These are phyloP conservation scores for Bradypus variegatus DNA, from an alignment of 2,797 vertebrate species.

Conservation along the genomic window DNA sequence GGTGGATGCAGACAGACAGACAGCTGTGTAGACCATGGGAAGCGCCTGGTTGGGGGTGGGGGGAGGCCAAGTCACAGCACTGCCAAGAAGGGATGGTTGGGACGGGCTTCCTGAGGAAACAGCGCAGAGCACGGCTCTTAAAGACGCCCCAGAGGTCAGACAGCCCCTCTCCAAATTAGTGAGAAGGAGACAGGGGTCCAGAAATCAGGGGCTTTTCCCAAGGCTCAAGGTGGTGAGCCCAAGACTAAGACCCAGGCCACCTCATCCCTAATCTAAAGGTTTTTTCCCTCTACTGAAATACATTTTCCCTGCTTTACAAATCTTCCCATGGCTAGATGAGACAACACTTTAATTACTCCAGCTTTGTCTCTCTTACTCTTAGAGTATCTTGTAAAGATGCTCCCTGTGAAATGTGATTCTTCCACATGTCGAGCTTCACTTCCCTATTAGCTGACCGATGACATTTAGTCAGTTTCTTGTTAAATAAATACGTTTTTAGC, in stretches of 20 bases:
- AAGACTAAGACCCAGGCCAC: not conserved
- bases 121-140: not conserved
- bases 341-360: not conserved
- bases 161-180: not conserved
- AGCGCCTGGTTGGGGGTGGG: no score
- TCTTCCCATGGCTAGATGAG: not conserved
- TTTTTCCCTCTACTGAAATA: not conserved
- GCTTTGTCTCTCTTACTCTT: not conserved
- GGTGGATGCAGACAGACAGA: no score
- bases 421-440: not conserved
- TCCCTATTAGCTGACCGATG: not conserved
- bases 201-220: not conserved
- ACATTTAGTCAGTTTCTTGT: not conserved
- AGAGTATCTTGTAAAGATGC: not conserved
- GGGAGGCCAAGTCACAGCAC: no score
- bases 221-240: no score
- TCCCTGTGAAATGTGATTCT: not conserved
- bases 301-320: not conserved
- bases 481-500: not conserved
- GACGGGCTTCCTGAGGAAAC: not conserved
- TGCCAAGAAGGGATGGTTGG: no score
- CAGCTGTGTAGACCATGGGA: no score
- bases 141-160: not conserved
- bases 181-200: not conserved
- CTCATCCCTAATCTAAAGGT: no score